Evolutionary conservation across 2,113 vertebrate genomes (phyloP).

Genomic region (Hyperopisus bebe): DNA sequence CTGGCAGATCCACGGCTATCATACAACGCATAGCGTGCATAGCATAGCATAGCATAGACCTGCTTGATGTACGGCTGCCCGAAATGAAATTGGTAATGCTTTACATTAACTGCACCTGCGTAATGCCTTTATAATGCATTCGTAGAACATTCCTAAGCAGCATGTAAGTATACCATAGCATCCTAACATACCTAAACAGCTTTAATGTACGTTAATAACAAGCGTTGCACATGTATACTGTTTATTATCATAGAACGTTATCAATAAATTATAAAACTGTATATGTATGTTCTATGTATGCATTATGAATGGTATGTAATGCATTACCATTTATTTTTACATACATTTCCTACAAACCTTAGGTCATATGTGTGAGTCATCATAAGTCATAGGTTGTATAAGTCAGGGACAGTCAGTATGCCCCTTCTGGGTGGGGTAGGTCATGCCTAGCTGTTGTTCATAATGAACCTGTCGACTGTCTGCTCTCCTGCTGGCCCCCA

Average conservation of each 20-base stretch:
- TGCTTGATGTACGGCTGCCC: no score
- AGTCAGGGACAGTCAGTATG: neutral
- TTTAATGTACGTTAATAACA: neutral
- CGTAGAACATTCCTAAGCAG: neutral
- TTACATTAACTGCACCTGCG: no score
- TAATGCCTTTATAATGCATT: neutral
- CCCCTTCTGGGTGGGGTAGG: neutral
- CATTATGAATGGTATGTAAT: neutral
- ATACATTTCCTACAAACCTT: neutral
- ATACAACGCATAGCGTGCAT: no score
- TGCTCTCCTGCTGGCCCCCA: neutral
- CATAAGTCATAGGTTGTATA: neutral
- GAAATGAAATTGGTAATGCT: no score
- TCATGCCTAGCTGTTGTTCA: neutral
- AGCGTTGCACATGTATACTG: neutral
- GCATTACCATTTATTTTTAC: no score
- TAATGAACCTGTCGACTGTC: neutral
- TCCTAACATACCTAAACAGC: neutral
- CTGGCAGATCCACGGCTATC: neutral
- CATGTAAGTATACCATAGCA: neutral
- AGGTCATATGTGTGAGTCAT: neutral
- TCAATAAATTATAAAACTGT: neutral
- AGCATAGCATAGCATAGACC: no score
- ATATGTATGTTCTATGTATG: no score
- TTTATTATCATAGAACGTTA: neutral